Evolutionary conservation across 2,113 vertebrate species (phyloP).

Genomic region (Callipepla squamata): DNA sequence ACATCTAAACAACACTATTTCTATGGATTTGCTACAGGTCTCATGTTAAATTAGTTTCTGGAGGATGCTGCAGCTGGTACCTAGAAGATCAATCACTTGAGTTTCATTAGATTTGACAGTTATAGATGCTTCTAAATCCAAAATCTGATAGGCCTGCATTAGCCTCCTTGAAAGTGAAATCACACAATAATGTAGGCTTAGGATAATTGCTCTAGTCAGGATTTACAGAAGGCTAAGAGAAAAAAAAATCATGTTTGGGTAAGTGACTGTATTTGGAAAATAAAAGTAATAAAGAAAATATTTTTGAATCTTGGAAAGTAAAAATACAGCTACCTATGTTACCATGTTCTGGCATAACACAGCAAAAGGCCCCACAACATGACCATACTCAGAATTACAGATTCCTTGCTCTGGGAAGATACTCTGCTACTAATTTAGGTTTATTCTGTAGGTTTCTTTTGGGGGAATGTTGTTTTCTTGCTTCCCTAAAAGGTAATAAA

Average conservation of each 20-base stretch:
- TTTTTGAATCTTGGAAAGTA: not conserved
- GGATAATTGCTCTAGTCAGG: not conserved
- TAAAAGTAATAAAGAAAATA: not conserved
- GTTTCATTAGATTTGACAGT: conserved; percentile 32
- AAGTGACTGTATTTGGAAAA: not conserved
- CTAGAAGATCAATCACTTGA: conserved; percentile 9
- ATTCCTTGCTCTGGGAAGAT: not conserved
- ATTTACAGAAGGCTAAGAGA: not conserved
- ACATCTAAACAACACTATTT: not conserved
- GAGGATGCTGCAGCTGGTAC: conserved; percentile 23
- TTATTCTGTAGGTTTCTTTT: not conserved
- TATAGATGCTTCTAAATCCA: conserved; percentile 9
- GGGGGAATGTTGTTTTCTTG: not conserved
- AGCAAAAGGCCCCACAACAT: not conserved
- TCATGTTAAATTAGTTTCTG: not conserved
- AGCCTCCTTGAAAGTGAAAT: not conserved
- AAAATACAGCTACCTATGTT: not conserved
- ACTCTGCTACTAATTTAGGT: not conserved
- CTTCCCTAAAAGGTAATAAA: not conserved
- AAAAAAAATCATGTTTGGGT: not conserved
- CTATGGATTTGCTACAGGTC: not conserved
- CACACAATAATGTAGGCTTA: not conserved
- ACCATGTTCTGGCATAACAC: not conserved
- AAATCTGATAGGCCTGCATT: not conserved
- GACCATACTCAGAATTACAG: not conserved